Evolutionary conservation across 2,888 invertebrate species (phyloP).

Genomic region (Cynaeus angustus): DNA sequence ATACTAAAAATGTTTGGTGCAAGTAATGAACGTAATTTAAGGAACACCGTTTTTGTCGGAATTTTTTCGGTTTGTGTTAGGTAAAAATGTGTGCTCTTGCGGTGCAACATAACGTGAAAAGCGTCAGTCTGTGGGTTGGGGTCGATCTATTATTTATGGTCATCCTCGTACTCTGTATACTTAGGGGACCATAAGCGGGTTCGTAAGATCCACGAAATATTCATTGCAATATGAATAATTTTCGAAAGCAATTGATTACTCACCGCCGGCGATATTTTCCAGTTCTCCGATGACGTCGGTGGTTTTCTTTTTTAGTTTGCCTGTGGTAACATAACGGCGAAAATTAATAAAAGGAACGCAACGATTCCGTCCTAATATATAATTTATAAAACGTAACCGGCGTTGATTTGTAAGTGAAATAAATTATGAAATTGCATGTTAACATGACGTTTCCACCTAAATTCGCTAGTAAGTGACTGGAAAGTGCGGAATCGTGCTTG

Average conservation of each 20-base stretch:
- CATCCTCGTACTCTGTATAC: constrained; percentile 29
- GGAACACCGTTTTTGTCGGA: not conserved
- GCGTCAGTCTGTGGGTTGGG: constrained; percentile 22
- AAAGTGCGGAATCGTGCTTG: constrained; percentile 64
- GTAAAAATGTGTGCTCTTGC: constrained; percentile 18
- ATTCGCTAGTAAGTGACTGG: constrained; percentile 64
- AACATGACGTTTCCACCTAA: constrained; percentile 63
- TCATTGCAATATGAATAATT: constrained; percentile 43
- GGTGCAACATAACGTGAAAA: constrained; percentile 32
- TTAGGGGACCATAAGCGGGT: constrained; percentile 28
- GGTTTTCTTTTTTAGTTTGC: constrained; percentile 61
- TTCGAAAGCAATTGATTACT: constrained; percentile 47
- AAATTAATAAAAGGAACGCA: constrained; percentile 48
- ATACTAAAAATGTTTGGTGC: too few species aligned
- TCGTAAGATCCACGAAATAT: constrained; percentile 41
- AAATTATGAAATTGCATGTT: constrained; percentile 66
- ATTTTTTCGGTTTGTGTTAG: constrained; percentile 3
- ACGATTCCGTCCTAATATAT: constrained; percentile 45
- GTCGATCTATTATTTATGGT: constrained; percentile 33
- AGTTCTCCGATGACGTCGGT: constrained; percentile 57
- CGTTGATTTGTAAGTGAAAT: constrained; percentile 65
- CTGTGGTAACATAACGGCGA: constrained; percentile 52
- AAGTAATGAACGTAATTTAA: too few species aligned
- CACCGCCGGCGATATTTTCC: constrained; percentile 51
- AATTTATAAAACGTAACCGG: constrained; percentile 55